A percentile compares a stretch with the other conserved stretches of the same genome.
phyloP scores from a whole-genome alignment of 92 coral and sea anemone genomes.

The Phenganax subtilis region DNA sequence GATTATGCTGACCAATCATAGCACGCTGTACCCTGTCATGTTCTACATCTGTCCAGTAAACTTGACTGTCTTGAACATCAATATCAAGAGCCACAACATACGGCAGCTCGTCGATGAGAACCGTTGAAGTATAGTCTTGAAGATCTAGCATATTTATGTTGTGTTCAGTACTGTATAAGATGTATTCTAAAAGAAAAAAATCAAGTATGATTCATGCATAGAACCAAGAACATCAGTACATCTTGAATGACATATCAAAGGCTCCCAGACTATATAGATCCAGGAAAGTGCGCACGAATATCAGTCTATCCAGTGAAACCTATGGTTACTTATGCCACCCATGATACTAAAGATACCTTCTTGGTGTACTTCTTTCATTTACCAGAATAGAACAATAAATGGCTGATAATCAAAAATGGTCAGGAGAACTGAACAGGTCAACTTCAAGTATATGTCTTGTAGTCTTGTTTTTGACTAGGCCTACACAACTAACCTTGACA shows the following conservation, averaged over 20 bases:
- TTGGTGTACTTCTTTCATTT: too few species aligned
- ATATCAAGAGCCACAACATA: slow-evolving; percentile 30
- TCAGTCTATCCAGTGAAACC: neutral
- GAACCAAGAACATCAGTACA: too few species aligned
- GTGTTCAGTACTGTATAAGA: slow-evolving; percentile 23
- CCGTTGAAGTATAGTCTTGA: slow-evolving; percentile 3
- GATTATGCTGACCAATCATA: slow-evolving; percentile 7
- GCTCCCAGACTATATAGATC: neutral
- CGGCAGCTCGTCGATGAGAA: slow-evolving; percentile 22
- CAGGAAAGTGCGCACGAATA: neutral
- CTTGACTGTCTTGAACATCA: slow-evolving; percentile 16
- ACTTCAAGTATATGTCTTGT: neutral
- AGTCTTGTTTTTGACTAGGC: neutral
- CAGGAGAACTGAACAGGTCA: neutral
- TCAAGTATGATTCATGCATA: neutral
- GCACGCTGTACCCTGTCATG: slow-evolving; percentile 20
- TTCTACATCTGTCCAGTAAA: slow-evolving; percentile 36
- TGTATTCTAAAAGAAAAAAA: slow-evolving; percentile 18
- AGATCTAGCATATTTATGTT: slow-evolving; percentile 29
- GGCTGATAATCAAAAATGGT: too few species aligned
- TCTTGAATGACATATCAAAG: too few species aligned
- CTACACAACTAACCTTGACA: slow-evolving; percentile 15
- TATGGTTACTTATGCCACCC: too few species aligned
- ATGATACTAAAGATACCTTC: too few species aligned
- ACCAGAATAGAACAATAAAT: too few species aligned